Evolutionary conservation across 2,797 vertebrate species (phyloP), one percentile per base, ranked within the genome.

Genomic region (Cottoperca gobio): DNA sequence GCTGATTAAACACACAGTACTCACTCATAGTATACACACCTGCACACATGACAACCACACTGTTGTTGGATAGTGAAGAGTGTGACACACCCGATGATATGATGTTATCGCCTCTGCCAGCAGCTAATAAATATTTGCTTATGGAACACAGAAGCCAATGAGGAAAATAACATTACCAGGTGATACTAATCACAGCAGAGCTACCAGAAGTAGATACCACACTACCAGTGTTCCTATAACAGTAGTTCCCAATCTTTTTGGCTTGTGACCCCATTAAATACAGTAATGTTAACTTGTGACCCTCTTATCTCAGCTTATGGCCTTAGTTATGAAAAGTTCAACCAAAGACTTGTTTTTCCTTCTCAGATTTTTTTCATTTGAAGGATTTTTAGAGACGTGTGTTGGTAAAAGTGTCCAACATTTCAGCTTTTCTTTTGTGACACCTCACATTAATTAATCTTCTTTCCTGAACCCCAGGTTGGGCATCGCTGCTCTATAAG

Each of bases 101-200:
- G 19, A 28, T n/a, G n/a, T 46, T 4, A 26, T 39, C 26, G 19
- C 37, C 7, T 45, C 37, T 52, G 24, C 2, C 17, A 0, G 62
- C 26, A 49, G 43, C 6, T 52, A 7, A 31, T 48, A 24, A 33
- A 67, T 63, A 63, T 52, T 77, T 81, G 2, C 13, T 52, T 10
- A 28, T 50, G 10, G 7, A 65, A 48, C n/a, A 37, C 5, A 23
- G 6, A 63, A 50, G 52, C 21, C 5, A 26, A 21, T 0, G 2
- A 48, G 16, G 24, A 54, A 12, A 26, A 46, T 21, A n/a, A 35
- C 16, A 1, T 31, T 8, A 6, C 6, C 55, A 7, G 40, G 23
- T 46, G 31, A 26, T 33, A 1, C 14, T 39, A 16, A 33, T 40
- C 26, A 24, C 23, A 35, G 2, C 17, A 49, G 35, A 33, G 2